Base-by-base conservation (phyloP, 2,113 vertebrate genomes). In the Corythornis cristatus region DNA sequence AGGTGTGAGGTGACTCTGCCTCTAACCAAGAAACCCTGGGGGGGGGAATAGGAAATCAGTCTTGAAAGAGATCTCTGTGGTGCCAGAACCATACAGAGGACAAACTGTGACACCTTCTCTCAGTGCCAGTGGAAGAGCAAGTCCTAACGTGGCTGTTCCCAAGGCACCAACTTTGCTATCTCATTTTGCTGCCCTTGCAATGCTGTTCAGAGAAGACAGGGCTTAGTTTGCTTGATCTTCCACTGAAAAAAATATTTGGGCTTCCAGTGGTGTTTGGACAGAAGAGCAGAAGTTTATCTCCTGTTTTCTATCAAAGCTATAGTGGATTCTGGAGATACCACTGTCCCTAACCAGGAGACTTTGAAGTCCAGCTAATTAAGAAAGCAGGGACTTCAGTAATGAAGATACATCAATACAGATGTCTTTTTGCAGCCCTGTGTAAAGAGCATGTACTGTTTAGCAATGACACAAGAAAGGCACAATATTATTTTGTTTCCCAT, bases 21-120 rank as follows among this genome's bases (percentile, higher is more conserved):
- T 83, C 85, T 83, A 88, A 93, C 25, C 37, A 93, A 93, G 86
- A 91, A 91, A 91, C 68, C 68, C 64, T 21, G 5, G 5, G 51
- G 84, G 54, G 71, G 48, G 80, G 50, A 80, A 67, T 26, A 81
- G 56, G 62, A 75, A 29, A 23, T 71, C 58, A 76, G 37, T 45
- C 71, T 73, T 54, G 45, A 33, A 74, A 23, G 29, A 76, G 50
- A 83, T 58, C 25, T 48, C 54, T 61, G 81, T 66, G 53, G 31
- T 90, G 58, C 71, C 83, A 92, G 33, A 79, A 58, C 19, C 29
- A 14, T 14, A n/a, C 1, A 18, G 13, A 85, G 37, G 29, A 65
- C 33, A 70, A 90, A 75, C 46, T 56, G 71, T 13, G 15, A 74
- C 66, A 87, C 31, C 45, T 76, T 83, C 61, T 67, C 78, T 60